Evolutionary conservation across 1,140 invertebrate species (phyloP).

Genomic region (Zaprionus capensis): DNA sequence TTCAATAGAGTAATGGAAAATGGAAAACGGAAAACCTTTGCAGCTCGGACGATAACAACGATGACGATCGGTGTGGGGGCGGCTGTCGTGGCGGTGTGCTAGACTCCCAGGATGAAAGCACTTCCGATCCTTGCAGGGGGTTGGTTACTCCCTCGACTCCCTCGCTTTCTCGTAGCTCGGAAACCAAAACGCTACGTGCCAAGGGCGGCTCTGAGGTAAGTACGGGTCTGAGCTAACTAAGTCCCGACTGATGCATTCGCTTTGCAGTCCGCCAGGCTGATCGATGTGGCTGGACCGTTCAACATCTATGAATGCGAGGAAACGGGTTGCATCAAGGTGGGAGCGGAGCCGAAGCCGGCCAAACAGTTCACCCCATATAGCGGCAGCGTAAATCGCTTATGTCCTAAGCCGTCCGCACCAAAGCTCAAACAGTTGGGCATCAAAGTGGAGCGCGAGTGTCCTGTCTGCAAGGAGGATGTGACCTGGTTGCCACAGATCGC

Average conservation of each 20-base stretch:
- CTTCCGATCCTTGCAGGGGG: slow-evolving; percentile 56
- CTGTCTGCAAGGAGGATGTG: slow-evolving; percentile 70
- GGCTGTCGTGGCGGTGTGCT: slow-evolving; percentile 4
- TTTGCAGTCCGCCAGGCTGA: not conserved
- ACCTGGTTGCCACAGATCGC: slow-evolving; percentile 72
- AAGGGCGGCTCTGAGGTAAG: slow-evolving; percentile 27
- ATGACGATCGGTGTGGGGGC: not conserved
- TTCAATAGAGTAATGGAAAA: slow-evolving; percentile 67
- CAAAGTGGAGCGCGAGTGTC: slow-evolving; percentile 38
- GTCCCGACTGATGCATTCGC: not conserved
- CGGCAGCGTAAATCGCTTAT: slow-evolving; percentile 46
- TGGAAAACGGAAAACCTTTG: slow-evolving; percentile 42
- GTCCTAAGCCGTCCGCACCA: slow-evolving; percentile 23
- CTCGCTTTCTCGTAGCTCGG: not conserved
- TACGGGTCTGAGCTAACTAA: not conserved
- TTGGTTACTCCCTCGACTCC: slow-evolving; percentile 26
- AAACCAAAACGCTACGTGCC: not conserved
- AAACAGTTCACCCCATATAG: slow-evolving; percentile 38
- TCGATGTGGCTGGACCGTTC: slow-evolving; percentile 64
- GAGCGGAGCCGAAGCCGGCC: slow-evolving; percentile 15
- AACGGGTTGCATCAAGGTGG: slow-evolving; percentile 20
- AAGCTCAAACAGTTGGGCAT: slow-evolving; percentile 51
- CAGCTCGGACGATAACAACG: slow-evolving; percentile 18
- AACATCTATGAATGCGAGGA: slow-evolving; percentile 29
- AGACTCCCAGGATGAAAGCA: slow-evolving; percentile 13